Evolutionary conservation across 2,888 invertebrate genomes (phyloP).

Genomic region (Brassicogethes aeneus): DNA sequence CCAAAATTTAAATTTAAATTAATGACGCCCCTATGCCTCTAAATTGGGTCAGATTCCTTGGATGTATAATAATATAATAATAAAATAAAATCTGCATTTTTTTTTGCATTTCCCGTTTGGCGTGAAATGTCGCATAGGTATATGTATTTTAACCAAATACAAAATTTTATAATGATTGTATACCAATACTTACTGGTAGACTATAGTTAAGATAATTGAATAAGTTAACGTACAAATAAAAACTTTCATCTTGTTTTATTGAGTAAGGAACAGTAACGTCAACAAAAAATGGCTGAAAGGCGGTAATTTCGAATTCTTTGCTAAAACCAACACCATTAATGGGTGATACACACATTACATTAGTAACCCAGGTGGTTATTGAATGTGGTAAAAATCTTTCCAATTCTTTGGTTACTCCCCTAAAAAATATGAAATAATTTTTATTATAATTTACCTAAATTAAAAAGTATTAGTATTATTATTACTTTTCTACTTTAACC

Average conservation of each 20-base stretch:
- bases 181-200: conserved; percentile 48
- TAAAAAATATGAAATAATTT: neutral
- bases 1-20: no score
- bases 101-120: no score
- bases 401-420: neutral
- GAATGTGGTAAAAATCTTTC: conserved; percentile 46
- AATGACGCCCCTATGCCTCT: no score
- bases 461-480: neutral
- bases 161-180: neutral
- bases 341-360: conserved; percentile 47
- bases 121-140: no score
- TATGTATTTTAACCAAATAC: no score
- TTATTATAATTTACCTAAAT: neutral
- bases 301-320: conserved; percentile 32
- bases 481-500: conserved; percentile 7
- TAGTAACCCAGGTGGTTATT: conserved; percentile 54
- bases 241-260: conserved; percentile 55
- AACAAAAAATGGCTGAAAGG: conserved; percentile 68
- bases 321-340: conserved; percentile 34
- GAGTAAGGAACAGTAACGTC: conserved; percentile 60
- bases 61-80: no score
- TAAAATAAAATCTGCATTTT: no score
- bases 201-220: conserved; percentile 65
- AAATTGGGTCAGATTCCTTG: no score
- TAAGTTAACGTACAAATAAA: conserved; percentile 56